Conservation (phyloP, 2,888 invertebrate genomes). For the Chaetogeoica ovagalla region DNA sequence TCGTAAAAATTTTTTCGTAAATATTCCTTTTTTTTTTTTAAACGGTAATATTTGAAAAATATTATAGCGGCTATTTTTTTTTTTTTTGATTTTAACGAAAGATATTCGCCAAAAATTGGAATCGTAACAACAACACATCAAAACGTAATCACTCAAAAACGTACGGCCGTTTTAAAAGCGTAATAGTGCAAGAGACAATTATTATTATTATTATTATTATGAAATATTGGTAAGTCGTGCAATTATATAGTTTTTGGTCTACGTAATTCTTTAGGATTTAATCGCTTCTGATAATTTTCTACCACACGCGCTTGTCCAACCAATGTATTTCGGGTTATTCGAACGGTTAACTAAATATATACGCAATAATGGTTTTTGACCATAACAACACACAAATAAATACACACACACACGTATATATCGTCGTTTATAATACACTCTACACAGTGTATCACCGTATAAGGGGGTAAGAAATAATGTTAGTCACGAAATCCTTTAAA, state of each 20-base stretch:
- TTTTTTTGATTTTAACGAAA: too few relatives aligned
- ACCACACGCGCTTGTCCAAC: neutral
- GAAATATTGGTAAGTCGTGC: neutral
- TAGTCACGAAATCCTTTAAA: conserved; percentile 2
- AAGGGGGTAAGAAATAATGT: conserved; percentile 26
- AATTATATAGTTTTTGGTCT: neutral
- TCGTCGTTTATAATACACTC: neutral
- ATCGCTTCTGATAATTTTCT: conserved; percentile 13
- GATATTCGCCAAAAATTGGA: too few relatives aligned
- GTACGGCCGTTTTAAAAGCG: too few relatives aligned
- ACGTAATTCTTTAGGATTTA: conserved; percentile 25
- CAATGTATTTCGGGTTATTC: neutral
- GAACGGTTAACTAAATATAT: conserved; percentile 26
- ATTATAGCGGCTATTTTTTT: too few relatives aligned
- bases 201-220: too few relatives aligned
- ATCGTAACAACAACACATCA: too few relatives aligned
- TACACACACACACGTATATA: neutral
- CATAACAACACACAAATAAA: conserved; percentile 14
- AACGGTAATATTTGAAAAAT: too few relatives aligned
- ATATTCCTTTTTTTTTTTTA: too few relatives aligned
- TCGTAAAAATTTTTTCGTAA: too few relatives aligned
- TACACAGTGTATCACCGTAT: neutral
- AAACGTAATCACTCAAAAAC: too few relatives aligned
- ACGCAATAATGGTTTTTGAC: conserved; percentile 37
- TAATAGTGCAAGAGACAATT: too few relatives aligned